Evolutionary conservation across 2,113 vertebrate species (phyloP), one percentile per base, ranked within the genome.

Genomic region (Chrysemys picta): DNA sequence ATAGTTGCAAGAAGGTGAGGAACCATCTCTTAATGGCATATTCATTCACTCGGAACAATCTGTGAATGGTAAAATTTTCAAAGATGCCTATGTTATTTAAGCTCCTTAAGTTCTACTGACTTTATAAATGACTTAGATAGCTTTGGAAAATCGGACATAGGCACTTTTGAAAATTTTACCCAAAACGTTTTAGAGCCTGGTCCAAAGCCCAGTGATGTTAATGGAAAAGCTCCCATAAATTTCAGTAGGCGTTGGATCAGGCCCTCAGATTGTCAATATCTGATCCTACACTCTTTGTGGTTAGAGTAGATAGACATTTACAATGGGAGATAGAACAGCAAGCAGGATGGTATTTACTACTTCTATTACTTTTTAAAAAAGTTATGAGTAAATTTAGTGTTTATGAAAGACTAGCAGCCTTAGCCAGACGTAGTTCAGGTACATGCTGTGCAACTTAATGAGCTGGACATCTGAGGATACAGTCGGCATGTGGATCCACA

Each of bases 171-270:
- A 62, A 62, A 62, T 31, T 62, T 62, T 62, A 62, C 59, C 59
- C 59, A 62, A 35, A 62, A 62, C 16, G 19, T 38, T 38, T n/a
- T 65, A 65, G n/a, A 38, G 69, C 9, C 17, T 38, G 31, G 10
- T 22, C 35, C 69, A 72, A 38, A 72, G 69, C 19, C 69, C 72
- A 86, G 29, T 25, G 7, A 86, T 47, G 2, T 31, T 78, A 82
- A 31, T 10, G 22, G 27, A 29, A 19, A 52, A 19, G 0, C 2
- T 83, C 57, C 54, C 29, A n/a, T 0, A 54, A 49, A 52, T 5
- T 91, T 80, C 8, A 88, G 4, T 81, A 57, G 83, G 45, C 3
- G 65, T 86, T 31, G 38, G 16, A 72, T 4, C 50, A 29, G 38
- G 42, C 80, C 49, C 5, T 78, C 53, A 54, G 13, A 21, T 29